Evolutionary conservation across 1,140 invertebrate species (phyloP).

Genomic region (Drosophila dunni): DNA sequence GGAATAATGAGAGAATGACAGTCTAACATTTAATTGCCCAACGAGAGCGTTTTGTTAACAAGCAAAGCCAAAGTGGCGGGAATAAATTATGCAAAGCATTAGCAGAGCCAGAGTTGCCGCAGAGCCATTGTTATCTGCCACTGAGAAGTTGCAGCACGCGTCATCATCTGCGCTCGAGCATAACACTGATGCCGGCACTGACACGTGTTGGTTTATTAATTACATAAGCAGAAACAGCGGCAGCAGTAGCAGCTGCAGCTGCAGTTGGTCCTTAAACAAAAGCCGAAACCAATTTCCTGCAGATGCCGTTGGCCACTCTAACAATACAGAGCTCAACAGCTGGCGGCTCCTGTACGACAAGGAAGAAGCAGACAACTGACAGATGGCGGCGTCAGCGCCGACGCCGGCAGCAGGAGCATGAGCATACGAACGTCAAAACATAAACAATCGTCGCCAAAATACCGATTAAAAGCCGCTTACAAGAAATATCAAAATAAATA

Average conservation of each 20-base stretch:
- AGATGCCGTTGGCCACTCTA: conserved; percentile 57
- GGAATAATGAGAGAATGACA: conserved; percentile 29
- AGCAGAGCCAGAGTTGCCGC: conserved; percentile 64
- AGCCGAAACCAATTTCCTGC: conserved; percentile 71
- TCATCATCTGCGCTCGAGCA: conserved; percentile 48
- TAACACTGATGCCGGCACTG: conserved; percentile 44
- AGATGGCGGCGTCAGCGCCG: conserved; percentile 59
- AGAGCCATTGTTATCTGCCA: conserved; percentile 36
- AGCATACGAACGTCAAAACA: conserved; percentile 75
- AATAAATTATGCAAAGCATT: conserved; percentile 46
- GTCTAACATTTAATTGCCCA: conserved; percentile 35
- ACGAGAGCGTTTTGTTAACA: conserved; percentile 34
- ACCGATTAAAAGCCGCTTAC: conserved; percentile 18
- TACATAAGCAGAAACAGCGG: conserved; percentile 61
- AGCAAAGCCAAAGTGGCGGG: conserved; percentile 9
- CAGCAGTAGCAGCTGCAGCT: conserved; percentile 46
- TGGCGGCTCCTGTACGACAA: conserved; percentile 58
- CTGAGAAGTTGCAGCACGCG: conserved; percentile 53
- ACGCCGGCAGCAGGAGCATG: conserved; percentile 36
- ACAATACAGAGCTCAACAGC: conserved; percentile 55
- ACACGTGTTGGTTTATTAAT: conserved; percentile 81
- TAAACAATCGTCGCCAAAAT: conserved; percentile 48
- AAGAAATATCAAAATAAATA: conserved; percentile 14
- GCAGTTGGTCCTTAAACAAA: conserved; percentile 52
- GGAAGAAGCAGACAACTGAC: conserved; percentile 46